Evolutionary conservation across 1,140 invertebrate species (phyloP).

Genomic region (Rhyacophila brunnea): DNA sequence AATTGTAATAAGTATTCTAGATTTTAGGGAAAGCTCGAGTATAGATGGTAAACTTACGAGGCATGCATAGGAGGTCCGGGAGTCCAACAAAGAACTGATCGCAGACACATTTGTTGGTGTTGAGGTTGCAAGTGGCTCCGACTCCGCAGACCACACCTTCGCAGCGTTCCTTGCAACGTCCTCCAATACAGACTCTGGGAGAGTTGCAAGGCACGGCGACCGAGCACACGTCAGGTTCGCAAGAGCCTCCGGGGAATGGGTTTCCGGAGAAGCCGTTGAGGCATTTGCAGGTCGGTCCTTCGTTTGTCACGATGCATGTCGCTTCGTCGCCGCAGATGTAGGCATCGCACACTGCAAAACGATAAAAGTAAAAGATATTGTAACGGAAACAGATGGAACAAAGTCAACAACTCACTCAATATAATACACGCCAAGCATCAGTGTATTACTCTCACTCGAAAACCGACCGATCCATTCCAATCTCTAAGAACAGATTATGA

Average conservation of each 20-base stretch:
- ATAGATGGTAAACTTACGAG: slow-evolving; percentile 67
- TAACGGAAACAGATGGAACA: too few relatives aligned
- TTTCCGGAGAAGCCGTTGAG: slow-evolving; percentile 82
- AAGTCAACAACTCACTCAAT: too few relatives aligned
- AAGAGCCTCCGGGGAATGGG: slow-evolving; percentile 85
- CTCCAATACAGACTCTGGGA: slow-evolving; percentile 78
- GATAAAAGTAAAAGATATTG: too few relatives aligned
- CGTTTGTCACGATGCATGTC: slow-evolving; percentile 81
- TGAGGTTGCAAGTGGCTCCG: slow-evolving; percentile 75
- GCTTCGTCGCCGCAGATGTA: slow-evolving; percentile 79
- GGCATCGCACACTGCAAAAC: slow-evolving; percentile 69
- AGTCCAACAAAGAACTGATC: slow-evolving; percentile 85
- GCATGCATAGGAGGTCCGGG: slow-evolving; percentile 85
- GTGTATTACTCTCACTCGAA: too few relatives aligned
- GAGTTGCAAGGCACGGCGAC: slow-evolving; percentile 70
- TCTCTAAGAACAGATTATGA: too few relatives aligned
- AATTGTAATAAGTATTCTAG: too few relatives aligned
- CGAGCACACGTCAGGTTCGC: slow-evolving; percentile 77
- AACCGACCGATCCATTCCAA: too few relatives aligned
- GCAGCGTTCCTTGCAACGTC: slow-evolving; percentile 82
- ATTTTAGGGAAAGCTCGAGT: background rate
- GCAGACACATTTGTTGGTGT: slow-evolving; percentile 81
- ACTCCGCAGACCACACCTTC: slow-evolving; percentile 77
- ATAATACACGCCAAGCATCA: too few relatives aligned
- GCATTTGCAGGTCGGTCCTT: slow-evolving; percentile 85